Evolutionary conservation across 2,888 invertebrate species (phyloP), one percentile per base, ranked within the genome.

Genomic region (Agonum fuliginosum): DNA sequence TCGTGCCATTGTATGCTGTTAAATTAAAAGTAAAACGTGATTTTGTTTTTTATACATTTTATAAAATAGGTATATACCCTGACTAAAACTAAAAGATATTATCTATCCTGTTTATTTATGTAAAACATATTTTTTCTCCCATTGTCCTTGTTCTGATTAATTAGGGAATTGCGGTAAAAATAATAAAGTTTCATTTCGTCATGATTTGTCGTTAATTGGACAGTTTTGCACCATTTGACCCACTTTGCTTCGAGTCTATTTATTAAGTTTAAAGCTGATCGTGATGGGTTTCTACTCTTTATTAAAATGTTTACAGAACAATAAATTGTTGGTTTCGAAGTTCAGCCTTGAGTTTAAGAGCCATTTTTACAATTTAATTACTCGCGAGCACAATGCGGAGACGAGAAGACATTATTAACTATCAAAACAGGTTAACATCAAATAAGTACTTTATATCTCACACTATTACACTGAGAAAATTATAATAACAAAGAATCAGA

Each of bases 261-360:
- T 74, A 74, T 74, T 65, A 62, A 46, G 62, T 65, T 74, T 62
- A 46, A 73, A 74, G 74, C 43, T 46, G 43, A 58, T 74, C 74
- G 74, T 74, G 74, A 74, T 74, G 74, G 43, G 43, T 62, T 71
- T 74, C 41, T 65, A 30, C 62, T 62, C 43, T 74, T 74, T 74
- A 74, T 74, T 74, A 65, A 74, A 74, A 74, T 74, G 74, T 74
- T 74, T 51, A 12, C 24, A 74, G 74, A 62, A 74, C 74, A 65
- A 74, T 74, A 74, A 74, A 74, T 74, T 74, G 62, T 74, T 17
- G 62, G 54, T 74, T 74, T 74, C 74, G 74, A 43, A 74, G 74
- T 74, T 62, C 58, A 62, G 30, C 58, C 62, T 65, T 58, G 74
- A 12, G 37, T 67, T 19, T 67, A 62, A 12, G 30, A 62, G 58